A percentile compares a stretch with the other conserved stretches of the same genome.
phyloP scores from a whole-genome alignment of 2,888 invertebrate genomes.

The Physocephala rufipes region DNA sequence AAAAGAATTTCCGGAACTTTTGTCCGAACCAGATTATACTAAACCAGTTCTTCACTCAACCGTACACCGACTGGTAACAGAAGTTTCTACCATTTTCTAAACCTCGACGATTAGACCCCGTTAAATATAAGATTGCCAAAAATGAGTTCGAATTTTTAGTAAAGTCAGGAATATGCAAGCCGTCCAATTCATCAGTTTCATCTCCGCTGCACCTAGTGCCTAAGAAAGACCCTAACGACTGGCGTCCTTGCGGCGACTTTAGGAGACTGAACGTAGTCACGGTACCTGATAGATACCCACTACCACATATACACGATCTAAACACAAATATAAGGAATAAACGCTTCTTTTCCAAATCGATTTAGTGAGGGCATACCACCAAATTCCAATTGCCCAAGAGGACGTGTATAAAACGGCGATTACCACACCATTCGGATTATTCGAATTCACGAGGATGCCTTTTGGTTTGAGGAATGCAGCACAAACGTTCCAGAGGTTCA shows the following conservation, averaged over 20 bases:
- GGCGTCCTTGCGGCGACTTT: constrained; percentile 31
- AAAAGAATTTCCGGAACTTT: constrained; percentile 8
- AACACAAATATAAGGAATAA: constrained; percentile 10
- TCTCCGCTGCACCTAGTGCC: constrained; percentile 17
- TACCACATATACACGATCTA: constrained; percentile 26
- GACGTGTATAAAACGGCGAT: constrained; percentile 32
- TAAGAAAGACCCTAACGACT: constrained; percentile 31
- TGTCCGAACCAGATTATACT: constrained; percentile 14
- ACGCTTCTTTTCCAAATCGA: background rate
- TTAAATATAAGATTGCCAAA: background rate
- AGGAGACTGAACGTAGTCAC: constrained; percentile 13
- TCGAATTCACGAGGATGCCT: constrained; percentile 31
- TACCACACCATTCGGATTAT: constrained; percentile 24
- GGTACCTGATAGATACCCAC: background rate
- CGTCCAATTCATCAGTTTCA: constrained; percentile 8
- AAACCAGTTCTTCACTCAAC: constrained; percentile 20
- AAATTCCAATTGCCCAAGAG: constrained; percentile 36
- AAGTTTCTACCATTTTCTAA: constrained; percentile 25
- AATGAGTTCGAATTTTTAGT: constrained; percentile 25
- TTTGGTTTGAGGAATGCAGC: constrained; percentile 34
- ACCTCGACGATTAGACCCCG: constrained; percentile 2
- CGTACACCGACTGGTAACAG: constrained; percentile 15
- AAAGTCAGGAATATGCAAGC: background rate
- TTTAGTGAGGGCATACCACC: constrained; percentile 25
- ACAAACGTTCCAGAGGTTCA: constrained; percentile 34